Evolutionary conservation across 1,140 invertebrate species (phyloP).

Genomic region (Thaumetopoea pityocampa): DNA sequence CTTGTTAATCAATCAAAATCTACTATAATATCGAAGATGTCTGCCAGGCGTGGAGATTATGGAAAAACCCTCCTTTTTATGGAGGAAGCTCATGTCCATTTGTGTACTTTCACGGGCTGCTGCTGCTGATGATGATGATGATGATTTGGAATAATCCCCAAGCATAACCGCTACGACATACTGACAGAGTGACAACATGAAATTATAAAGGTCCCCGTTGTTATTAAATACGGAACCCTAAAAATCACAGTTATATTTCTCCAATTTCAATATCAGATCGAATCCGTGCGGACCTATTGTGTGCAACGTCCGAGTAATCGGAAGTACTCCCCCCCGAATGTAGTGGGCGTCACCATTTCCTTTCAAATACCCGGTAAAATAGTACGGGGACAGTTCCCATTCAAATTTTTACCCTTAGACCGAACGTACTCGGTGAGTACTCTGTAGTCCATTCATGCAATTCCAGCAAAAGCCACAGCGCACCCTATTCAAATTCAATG

Average conservation of each 20-base stretch:
- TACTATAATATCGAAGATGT: too few relatives aligned
- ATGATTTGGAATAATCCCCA: too few relatives aligned
- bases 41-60: too few relatives aligned
- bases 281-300: conserved; percentile 56
- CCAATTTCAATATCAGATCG: conserved; percentile 69
- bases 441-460: conserved; percentile 72
- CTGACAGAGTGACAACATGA: too few relatives aligned
- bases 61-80: too few relatives aligned
- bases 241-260: conserved; percentile 44
- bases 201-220: too few relatives aligned
- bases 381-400: too few relatives aligned
- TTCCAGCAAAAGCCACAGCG: conserved; percentile 69
- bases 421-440: conserved; percentile 58
- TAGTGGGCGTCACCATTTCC: conserved; percentile 43
- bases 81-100: too few relatives aligned
- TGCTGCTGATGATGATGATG: not conserved
- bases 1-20: too few relatives aligned
- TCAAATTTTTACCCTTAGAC: conserved; percentile 72
- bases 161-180: too few relatives aligned
- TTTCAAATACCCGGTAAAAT: conserved; percentile 54
- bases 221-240: too few relatives aligned
- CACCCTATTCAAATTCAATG: conserved; percentile 60
- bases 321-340: conserved; percentile 50
- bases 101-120: too few relatives aligned
- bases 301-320: conserved; percentile 53